These are phyloP conservation scores for Macrobrachium rosenbergii DNA, from an alignment of 1,140 invertebrate genomes.

Conservation along the genomic window DNA sequence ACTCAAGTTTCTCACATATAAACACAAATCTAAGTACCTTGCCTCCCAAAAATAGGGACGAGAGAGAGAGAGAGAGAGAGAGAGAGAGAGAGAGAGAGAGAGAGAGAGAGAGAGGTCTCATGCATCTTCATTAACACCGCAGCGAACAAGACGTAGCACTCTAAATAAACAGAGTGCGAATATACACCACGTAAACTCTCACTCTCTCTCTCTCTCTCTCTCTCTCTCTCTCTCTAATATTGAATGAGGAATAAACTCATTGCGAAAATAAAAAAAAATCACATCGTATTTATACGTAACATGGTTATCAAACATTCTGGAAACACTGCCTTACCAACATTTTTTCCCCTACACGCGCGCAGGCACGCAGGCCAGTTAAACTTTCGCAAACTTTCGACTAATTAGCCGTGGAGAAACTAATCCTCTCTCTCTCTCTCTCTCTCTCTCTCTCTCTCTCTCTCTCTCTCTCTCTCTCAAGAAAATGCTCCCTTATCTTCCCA, in stretches of 20 bases:
- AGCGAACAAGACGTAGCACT: background rate
- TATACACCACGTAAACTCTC: too few relatives aligned
- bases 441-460: slow-evolving; percentile 28
- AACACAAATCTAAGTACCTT: too few relatives aligned
- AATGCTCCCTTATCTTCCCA: background rate
- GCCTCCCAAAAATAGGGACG: background rate
- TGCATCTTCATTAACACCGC: too few relatives aligned
- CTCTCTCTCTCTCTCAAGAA: slow-evolving; percentile 5
- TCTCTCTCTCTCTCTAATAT: too few relatives aligned
- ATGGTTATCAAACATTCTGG: too few relatives aligned
- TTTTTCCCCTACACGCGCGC: background rate
- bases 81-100: background rate
- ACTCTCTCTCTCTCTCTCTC: background rate
- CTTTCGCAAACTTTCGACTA: background rate
- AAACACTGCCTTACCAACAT: too few relatives aligned
- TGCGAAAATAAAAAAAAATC: too few relatives aligned
- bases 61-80: background rate
- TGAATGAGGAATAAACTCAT: too few relatives aligned
- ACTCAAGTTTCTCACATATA: too few relatives aligned
- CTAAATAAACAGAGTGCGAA: background rate
- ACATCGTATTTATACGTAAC: too few relatives aligned
- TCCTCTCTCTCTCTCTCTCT: slow-evolving; percentile 5
- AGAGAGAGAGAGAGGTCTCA: background rate
- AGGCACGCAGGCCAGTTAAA: background rate
- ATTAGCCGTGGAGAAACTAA: background rate